phyloP scores from a whole-genome alignment of 2,888 invertebrate genomes.

The Polydesmus complanatus region DNA sequence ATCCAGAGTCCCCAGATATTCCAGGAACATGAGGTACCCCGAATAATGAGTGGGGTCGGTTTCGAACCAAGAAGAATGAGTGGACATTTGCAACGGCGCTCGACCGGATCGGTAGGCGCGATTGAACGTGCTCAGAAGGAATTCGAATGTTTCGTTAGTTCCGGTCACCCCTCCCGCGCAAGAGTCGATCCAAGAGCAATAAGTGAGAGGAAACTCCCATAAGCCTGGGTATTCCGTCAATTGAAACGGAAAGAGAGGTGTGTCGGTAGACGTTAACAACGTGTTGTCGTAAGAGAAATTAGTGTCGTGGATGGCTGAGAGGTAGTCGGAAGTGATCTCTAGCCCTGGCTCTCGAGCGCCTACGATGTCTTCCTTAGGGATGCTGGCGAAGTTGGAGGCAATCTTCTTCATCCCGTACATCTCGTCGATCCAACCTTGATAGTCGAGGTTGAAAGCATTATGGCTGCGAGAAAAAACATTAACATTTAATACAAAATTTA shows the following conservation, averaged over 20 bases:
- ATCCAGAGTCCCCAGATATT: not conserved
- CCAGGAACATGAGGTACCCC: not conserved
- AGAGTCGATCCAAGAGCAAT: slow-evolving; percentile 45
- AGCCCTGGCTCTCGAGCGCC: slow-evolving; percentile 43
- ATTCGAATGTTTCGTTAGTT: slow-evolving; percentile 39
- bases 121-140: slow-evolving; percentile 48
- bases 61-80: slow-evolving; percentile 50
- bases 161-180: slow-evolving; percentile 39
- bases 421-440: slow-evolving; percentile 25
- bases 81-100: slow-evolving; percentile 51
- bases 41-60: not conserved
- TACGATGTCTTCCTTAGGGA: slow-evolving; percentile 23
- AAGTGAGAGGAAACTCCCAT: slow-evolving; percentile 52
- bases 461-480: too few relatives aligned
- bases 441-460: too few relatives aligned
- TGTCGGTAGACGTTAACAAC: slow-evolving; percentile 41
- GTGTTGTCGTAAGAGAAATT: slow-evolving; percentile 46
- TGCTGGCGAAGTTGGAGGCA: slow-evolving; percentile 21
- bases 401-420: slow-evolving; percentile 24
- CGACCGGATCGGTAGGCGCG: slow-evolving; percentile 47
- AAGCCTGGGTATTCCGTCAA: slow-evolving; percentile 47
- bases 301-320: slow-evolving; percentile 39
- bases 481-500: not conserved
- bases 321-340: slow-evolving; percentile 44
- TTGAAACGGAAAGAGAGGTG: slow-evolving; percentile 49